A percentile compares a stretch with the other conserved stretches of the same genome.
Conservation (phyloP, 2,888 invertebrate species). For the Apodemia hepburni region DNA sequence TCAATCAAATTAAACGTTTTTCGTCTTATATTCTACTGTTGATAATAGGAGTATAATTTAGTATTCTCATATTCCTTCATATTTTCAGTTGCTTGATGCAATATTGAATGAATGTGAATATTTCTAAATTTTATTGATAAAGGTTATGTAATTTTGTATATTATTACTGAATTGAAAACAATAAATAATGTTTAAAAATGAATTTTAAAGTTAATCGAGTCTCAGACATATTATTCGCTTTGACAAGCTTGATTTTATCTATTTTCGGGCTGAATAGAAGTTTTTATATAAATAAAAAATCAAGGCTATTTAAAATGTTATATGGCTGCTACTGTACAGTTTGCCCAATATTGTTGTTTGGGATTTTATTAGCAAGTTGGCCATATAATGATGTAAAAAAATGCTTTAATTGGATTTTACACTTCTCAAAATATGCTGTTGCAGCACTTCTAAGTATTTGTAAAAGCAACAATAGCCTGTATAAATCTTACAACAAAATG, state of each 20-base stretch:
- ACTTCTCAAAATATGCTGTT: conserved; percentile 7
- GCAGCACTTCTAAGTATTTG: conserved; percentile 3
- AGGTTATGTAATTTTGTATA: too few relatives aligned
- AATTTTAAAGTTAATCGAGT: neutral
- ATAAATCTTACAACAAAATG: conserved; percentile 12
- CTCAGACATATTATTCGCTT: conserved; percentile 2
- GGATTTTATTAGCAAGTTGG: conserved; percentile 15
- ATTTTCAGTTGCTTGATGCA: too few relatives aligned
- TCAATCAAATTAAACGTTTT: too few relatives aligned
- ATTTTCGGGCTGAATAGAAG: conserved; percentile 16
- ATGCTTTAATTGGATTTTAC: conserved; percentile 6
- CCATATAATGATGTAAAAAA: conserved; percentile 5
- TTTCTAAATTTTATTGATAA: too few relatives aligned
- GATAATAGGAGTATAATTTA: too few relatives aligned
- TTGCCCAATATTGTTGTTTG: conserved; percentile 1
- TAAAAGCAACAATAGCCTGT: conserved; percentile 9
- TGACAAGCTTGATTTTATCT: conserved; percentile 1
- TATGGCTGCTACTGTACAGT: conserved; percentile 7
- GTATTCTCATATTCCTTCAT: too few relatives aligned
- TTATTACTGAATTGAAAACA: neutral
- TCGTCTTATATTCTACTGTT: too few relatives aligned
- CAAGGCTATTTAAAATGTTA: neutral
- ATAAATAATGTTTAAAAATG: neutral
- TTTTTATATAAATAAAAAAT: neutral
- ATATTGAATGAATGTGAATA: too few relatives aligned